Percentiles rank a stretch among this genome's conserved stretches.
Evolutionary conservation across 1,140 invertebrate species (phyloP).

Genomic region (Bombus difficillimus): DNA sequence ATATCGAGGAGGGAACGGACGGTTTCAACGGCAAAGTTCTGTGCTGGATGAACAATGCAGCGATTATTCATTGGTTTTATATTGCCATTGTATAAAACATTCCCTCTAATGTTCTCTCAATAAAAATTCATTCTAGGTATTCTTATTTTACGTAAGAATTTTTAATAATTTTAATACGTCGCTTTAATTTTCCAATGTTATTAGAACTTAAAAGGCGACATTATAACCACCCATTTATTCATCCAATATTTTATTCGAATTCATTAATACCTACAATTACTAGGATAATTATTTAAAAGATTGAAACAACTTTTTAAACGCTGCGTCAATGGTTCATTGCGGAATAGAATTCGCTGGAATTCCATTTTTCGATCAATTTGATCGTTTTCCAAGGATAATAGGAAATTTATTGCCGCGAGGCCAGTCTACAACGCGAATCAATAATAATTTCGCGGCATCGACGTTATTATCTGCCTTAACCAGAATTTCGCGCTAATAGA

Average conservation of each 20-base stretch:
- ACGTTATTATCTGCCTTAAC: slow-evolving; percentile 11
- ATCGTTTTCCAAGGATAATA: background rate
- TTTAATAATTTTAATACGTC: background rate
- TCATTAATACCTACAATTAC: background rate
- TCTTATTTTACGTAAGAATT: background rate
- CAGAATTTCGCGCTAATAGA: slow-evolving; percentile 23
- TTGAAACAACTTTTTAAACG: background rate
- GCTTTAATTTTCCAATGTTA: too few species aligned
- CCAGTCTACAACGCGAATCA: background rate
- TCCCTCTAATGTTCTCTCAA: background rate
- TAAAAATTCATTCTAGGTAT: background rate
- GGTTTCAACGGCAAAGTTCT: too few species aligned
- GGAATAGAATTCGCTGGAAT: background rate
- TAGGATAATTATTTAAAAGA: background rate
- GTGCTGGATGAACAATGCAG: too few species aligned
- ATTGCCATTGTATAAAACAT: too few species aligned
- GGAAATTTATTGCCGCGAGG: slow-evolving; percentile 2
- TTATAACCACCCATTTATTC: too few species aligned
- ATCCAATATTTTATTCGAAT: too few species aligned
- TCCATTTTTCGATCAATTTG: background rate
- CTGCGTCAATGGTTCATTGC: too few species aligned
- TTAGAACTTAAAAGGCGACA: too few species aligned
- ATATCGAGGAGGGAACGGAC: background rate
- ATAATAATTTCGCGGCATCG: slow-evolving; percentile 20
- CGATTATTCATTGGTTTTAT: too few species aligned